Evolutionary conservation across 2,888 invertebrate species (phyloP), one percentile per base, ranked within the genome.

Genomic region (Pharmacophagus antenor): DNA sequence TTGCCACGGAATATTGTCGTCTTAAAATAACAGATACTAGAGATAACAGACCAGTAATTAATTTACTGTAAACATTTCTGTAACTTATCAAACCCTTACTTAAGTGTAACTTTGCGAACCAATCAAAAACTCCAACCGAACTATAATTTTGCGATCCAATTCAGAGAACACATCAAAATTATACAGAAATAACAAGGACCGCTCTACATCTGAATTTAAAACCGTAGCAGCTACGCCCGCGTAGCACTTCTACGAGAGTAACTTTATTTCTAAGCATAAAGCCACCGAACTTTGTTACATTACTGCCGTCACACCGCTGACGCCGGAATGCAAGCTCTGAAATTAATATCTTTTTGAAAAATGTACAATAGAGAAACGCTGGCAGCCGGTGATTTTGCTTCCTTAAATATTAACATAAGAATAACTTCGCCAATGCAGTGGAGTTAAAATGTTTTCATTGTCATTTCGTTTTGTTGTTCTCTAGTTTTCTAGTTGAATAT

Each of bases 271-370:
- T 41, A 49, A 59, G 48, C 48, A 18, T 23, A 25, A 31, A 42
- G 27, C 25, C 15, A 27, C 48, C 49, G 58, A 66, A 67, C 64
- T 65, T 64, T 61, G 51, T 51, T 59, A 60, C 58, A 63, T 46
- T 18, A 53, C 47, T 20, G 25, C 60, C 62, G 63, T 69, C 66
- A 65, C 49, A 31, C 15, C 15, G 56, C 57, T 63, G 67, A 58
- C 60, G 61, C 62, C 62, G 58, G 67, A 69, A 66, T 64, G 63
- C 65, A 63, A 56, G 61, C 50, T 58, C 62, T 61, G 57, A 68
- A 68, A 70, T 70, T 69, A 69, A 68, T 70, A 67, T 68, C 68
- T 68, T 64, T 67, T 67, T 65, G 66, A 56, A 63, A 59, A 62
- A 56, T 65, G 66, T 62, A 67, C 66, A 60, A 65, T 66, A 50